Conservation (phyloP, 2,797 vertebrate species). For the Fistularia tabacaria region DNA sequence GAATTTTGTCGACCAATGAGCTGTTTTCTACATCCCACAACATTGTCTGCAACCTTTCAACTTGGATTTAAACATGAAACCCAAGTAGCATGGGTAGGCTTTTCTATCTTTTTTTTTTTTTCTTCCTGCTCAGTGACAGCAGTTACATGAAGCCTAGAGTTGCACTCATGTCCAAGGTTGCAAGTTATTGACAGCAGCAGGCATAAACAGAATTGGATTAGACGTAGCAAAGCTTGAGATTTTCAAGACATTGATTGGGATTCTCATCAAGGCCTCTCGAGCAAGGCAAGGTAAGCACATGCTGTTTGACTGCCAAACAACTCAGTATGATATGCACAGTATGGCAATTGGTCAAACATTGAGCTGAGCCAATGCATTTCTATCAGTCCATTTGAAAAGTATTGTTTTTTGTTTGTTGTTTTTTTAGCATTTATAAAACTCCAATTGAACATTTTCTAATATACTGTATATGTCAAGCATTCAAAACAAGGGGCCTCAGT, state of each 20-base stretch:
- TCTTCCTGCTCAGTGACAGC: slow-evolving; percentile 16
- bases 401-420: too few relatives aligned
- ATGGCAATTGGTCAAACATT: slow-evolving; percentile 14
- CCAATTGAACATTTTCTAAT: too few relatives aligned
- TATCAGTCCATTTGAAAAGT: background rate
- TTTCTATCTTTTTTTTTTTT: background rate
- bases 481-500: too few relatives aligned
- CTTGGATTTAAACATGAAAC: too few relatives aligned
- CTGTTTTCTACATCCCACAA: too few relatives aligned
- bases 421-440: too few relatives aligned
- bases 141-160: slow-evolving; percentile 16
- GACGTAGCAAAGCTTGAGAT: slow-evolving; percentile 26
- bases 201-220: slow-evolving; percentile 55
- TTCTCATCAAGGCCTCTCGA: slow-evolving; percentile 46
- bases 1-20: too few relatives aligned
- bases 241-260: slow-evolving; percentile 52
- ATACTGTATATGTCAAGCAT: too few relatives aligned
- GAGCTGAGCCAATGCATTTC: slow-evolving; percentile 8
- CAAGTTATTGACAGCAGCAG: slow-evolving; percentile 38
- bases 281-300: slow-evolving; percentile 18
- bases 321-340: too few relatives aligned
- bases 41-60: too few relatives aligned
- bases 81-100: background rate
- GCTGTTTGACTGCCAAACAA: background rate
- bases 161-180: slow-evolving; percentile 46